Conservation (phyloP, 1,140 invertebrate genomes). For the Marisa cornuarietis region DNA sequence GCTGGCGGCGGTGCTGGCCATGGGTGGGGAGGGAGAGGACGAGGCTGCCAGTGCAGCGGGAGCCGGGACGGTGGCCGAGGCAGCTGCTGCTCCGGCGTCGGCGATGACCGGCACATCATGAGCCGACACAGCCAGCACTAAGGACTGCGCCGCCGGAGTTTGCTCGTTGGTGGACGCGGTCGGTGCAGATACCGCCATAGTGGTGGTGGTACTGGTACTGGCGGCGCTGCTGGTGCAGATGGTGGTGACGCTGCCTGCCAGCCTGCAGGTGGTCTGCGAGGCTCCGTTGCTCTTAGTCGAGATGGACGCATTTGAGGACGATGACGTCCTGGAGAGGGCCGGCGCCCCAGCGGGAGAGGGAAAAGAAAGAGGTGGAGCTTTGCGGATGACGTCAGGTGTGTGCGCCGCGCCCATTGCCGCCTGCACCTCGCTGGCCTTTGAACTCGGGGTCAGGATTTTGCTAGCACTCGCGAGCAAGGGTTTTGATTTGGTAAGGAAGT, state of each 20-base stretch:
- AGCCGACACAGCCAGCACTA: no score
- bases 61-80: background rate
- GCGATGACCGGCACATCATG: background rate
- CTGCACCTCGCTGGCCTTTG: background rate
- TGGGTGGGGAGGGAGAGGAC: constrained; percentile 21
- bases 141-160: no score
- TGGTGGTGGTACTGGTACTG: no score
- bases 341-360: background rate
- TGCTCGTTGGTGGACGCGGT: no score
- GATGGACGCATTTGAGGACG: background rate
- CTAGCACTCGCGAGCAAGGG: background rate
- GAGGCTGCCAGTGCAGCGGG: constrained; percentile 18
- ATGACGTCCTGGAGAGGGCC: background rate
- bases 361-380: background rate
- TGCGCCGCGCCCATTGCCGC: background rate
- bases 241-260: no score
- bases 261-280: no score
- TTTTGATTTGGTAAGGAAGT: background rate
- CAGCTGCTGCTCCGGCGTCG: constrained; percentile 12
- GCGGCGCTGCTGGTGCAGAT: no score
- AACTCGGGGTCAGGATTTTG: background rate
- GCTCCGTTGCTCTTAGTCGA: background rate
- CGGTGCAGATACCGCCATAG: no score
- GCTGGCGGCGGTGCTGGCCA: constrained; percentile 12
- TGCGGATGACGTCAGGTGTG: background rate